A percentile compares a stretch with the other conserved stretches of the same genome.
These are phyloP conservation scores for Metaphire vulgaris DNA, from an alignment of 1,140 invertebrate genomes.

Conservation along the genomic window DNA sequence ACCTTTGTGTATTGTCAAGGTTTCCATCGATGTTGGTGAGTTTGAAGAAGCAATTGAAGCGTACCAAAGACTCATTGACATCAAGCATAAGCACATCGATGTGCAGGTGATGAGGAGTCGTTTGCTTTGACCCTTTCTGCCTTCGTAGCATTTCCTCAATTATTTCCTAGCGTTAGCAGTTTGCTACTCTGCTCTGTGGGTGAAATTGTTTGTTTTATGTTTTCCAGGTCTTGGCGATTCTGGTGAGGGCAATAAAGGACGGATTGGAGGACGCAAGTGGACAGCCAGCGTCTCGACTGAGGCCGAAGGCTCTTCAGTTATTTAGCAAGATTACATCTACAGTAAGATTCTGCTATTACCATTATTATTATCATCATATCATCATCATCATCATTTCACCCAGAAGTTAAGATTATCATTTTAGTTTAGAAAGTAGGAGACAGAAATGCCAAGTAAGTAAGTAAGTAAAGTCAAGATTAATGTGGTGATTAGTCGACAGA, in stretches of 20 bases:
- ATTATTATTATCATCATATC: neutral
- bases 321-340: conserved; percentile 70
- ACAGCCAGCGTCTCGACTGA: conserved; percentile 52
- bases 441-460: neutral
- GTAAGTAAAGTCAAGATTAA: too few relatives aligned
- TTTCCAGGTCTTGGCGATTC: conserved; percentile 61
- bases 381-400: neutral
- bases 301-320: conserved; percentile 64
- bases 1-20: conserved; percentile 34
- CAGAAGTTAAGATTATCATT: neutral
- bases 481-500: too few relatives aligned
- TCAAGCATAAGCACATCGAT: conserved; percentile 74
- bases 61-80: conserved; percentile 72
- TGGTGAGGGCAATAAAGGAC: conserved; percentile 66
- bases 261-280: conserved; percentile 60
- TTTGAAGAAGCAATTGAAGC: conserved; percentile 66
- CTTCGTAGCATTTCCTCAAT: neutral
- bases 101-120: conserved; percentile 52
- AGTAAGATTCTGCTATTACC: conserved; percentile 31
- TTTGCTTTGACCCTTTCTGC: conserved; percentile 5
- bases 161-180: neutral
- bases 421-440: neutral
- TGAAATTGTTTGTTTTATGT: neutral
- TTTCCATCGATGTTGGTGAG: conserved; percentile 50
- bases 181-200: neutral